Evolutionary conservation across 2,888 invertebrate species (phyloP).

Genomic region (Frankliniella intonsa): DNA sequence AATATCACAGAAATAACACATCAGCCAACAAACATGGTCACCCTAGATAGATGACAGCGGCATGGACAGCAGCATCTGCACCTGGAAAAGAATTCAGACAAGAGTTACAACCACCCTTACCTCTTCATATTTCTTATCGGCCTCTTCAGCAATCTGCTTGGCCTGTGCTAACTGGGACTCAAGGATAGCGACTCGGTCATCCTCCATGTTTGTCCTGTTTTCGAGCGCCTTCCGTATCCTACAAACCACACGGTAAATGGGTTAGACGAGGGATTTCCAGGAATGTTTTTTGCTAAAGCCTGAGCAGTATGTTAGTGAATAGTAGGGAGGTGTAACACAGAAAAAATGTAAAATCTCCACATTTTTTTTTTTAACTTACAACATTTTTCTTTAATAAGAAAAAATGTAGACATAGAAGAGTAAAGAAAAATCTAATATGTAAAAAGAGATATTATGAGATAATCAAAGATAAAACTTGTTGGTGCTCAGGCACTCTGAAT

Average conservation of each 20-base stretch:
- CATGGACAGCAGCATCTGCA: neutral
- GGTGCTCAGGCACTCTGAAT: neutral
- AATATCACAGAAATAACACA: constrained; percentile 1
- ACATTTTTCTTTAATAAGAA: neutral
- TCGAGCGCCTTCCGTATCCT: constrained; percentile 98
- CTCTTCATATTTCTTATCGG: constrained; percentile 99
- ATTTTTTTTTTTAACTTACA: neutral
- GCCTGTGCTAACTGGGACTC: constrained; percentile 98
- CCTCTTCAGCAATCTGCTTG: constrained; percentile 99
- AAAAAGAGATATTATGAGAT: neutral
- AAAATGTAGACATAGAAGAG: neutral
- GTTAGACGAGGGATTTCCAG: constrained; percentile 32
- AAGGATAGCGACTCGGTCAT: constrained; percentile 95
- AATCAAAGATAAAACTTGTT: neutral
- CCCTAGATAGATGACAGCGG: neutral
- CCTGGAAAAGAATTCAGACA: neutral
- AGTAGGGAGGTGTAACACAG: too few species aligned
- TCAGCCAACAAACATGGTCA: constrained; percentile 5
- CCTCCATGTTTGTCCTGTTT: constrained; percentile 98
- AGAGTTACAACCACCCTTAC: constrained; percentile 52
- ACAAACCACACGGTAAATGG: constrained; percentile 35
- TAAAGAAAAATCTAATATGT: neutral
- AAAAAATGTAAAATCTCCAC: too few species aligned
- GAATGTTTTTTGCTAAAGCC: constrained; percentile 38
- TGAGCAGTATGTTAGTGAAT: constrained; percentile 33